phyloP scores from a whole-genome alignment of 2,888 invertebrate genomes.

The Bugula neritina region DNA sequence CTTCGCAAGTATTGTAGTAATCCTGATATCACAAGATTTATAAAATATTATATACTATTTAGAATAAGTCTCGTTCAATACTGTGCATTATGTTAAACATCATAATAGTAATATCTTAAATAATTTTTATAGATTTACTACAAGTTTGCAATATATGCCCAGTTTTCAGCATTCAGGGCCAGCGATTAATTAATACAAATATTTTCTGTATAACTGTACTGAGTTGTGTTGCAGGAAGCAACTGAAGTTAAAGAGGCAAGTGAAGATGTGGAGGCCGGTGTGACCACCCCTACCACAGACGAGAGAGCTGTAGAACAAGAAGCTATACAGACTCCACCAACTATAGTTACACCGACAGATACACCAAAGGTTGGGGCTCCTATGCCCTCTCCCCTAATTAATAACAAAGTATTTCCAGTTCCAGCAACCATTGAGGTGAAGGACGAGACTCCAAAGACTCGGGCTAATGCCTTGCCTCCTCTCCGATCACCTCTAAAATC shows the following conservation, averaged over 20 bases:
- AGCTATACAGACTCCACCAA: background rate
- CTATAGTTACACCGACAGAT: background rate
- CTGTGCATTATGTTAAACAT: too few species aligned
- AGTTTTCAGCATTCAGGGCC: too few species aligned
- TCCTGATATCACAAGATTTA: too few species aligned
- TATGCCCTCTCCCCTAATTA: background rate
- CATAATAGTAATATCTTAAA: too few species aligned
- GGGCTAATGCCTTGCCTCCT: constrained; percentile 8
- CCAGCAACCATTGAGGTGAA: background rate
- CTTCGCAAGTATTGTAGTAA: too few species aligned
- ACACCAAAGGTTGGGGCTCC: background rate
- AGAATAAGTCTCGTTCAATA: too few species aligned
- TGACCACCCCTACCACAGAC: background rate
- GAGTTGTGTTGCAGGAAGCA: background rate
- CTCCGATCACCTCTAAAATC: background rate
- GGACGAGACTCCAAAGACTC: background rate
- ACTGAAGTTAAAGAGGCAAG: background rate
- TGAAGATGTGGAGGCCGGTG: background rate
- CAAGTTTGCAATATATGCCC: too few species aligned
- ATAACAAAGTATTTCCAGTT: constrained; percentile 10
- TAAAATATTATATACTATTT: too few species aligned
- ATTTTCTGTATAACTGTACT: too few species aligned
- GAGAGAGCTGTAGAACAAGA: background rate
- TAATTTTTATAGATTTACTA: too few species aligned
- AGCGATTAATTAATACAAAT: too few species aligned